phyloP scores from a whole-genome alignment of 2,797 vertebrate species.

The Typhlichthys subterraneus region DNA sequence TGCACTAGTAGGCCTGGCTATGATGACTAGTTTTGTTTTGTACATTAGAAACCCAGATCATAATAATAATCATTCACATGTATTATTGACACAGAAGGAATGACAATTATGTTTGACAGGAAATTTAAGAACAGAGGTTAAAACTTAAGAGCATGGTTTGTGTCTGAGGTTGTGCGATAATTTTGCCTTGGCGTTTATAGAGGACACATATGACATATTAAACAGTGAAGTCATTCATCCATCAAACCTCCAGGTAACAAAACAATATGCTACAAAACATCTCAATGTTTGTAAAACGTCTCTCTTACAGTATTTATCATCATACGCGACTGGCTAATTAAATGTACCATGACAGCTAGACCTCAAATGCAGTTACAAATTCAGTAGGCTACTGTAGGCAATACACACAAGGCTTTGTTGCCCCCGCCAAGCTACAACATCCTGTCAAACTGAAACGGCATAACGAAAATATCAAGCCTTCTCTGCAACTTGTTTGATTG shows the following conservation, averaged over 20 bases:
- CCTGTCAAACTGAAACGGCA: constrained; percentile 11
- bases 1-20: too few species aligned
- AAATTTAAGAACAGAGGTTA: constrained; percentile 25
- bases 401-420: too few species aligned
- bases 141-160: constrained; percentile 48
- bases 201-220: constrained; percentile 16
- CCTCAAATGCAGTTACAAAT: background rate
- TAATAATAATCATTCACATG: too few species aligned
- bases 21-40: too few species aligned
- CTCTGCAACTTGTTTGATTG: background rate
- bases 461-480: background rate
- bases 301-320: constrained; percentile 8
- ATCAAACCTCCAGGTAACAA: constrained; percentile 49
- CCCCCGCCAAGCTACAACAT: too few species aligned
- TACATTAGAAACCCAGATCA: too few species aligned
- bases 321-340: constrained; percentile 8
- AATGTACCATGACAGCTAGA: background rate
- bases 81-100: constrained; percentile 23
- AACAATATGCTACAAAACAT: constrained; percentile 60
- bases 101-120: constrained; percentile 23
- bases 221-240: constrained; percentile 71
- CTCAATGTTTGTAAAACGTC: constrained; percentile 57
- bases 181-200: constrained; percentile 19
- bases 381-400: too few species aligned
- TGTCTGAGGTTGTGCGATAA: constrained; percentile 56